A percentile compares a stretch with the other conserved stretches of the same genome.
phyloP scores from a whole-genome alignment of 1,140 invertebrate genomes.

The Philopotamus ludificatus region DNA sequence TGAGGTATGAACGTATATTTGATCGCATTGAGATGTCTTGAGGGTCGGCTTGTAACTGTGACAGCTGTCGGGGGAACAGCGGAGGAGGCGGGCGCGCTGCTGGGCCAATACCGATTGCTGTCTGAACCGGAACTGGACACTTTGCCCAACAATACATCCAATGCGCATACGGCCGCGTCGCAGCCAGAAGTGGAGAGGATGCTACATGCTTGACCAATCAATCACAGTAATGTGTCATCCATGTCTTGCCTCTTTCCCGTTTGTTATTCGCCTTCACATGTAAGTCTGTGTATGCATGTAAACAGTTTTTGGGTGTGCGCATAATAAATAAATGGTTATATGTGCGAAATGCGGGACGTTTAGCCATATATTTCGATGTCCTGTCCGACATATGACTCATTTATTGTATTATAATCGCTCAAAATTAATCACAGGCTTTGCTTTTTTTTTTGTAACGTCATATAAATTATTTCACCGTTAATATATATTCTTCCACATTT shows the following conservation, averaged over 20 bases:
- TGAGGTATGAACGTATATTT: not conserved
- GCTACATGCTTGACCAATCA: conserved; percentile 37
- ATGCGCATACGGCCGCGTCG: not conserved
- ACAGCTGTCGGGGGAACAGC: conserved; percentile 34
- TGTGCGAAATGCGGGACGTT: not conserved
- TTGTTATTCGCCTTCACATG: conserved; percentile 28
- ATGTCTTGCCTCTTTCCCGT: conserved; percentile 38
- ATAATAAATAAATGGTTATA: conserved; percentile 8
- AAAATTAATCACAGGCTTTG: conserved; percentile 18
- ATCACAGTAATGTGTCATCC: conserved; percentile 39
- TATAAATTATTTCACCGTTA: too few relatives aligned
- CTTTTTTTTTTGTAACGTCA: not conserved
- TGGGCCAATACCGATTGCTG: conserved; percentile 53
- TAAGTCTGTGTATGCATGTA: conserved; percentile 24
- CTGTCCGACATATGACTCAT: not conserved
- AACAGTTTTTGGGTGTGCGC: conserved; percentile 10
- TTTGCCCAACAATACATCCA: conserved; percentile 12
- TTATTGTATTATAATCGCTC: conserved; percentile 12
- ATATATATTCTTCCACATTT: too few relatives aligned
- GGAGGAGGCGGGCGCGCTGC: conserved; percentile 47
- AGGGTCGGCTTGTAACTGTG: conserved; percentile 21
- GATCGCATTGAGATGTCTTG: conserved; percentile 27
- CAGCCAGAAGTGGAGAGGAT: conserved; percentile 34
- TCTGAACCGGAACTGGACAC: conserved; percentile 48
- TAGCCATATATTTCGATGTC: not conserved